Base-by-base conservation (phyloP, 2,888 invertebrate genomes). In the Drosophila kambysellisi region DNA sequence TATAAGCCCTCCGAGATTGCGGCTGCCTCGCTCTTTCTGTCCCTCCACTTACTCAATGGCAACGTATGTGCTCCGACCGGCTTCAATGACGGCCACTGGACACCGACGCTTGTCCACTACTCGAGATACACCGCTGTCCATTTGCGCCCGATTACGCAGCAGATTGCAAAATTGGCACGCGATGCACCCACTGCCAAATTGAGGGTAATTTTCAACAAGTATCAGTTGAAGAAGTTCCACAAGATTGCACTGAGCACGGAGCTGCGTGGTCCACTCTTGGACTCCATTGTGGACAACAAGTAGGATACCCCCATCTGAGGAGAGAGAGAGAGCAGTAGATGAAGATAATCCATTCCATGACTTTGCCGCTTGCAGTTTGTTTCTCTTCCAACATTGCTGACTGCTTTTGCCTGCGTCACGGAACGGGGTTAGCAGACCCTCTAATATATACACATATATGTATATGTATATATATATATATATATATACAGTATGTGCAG, bases 1-100 rank as follows among this genome's bases (percentile, higher is more conserved):
- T 95, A 96, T 88, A 94, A 95, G 69, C 98, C 99, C 0, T 99
- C 99, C 0, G 94, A 97, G 82, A 88, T 93, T 79, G 93, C 91
- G 30, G 93, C 93, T 20, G 90, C 92, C 12, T 92, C 93, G 8
- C 77, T 92, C 9, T 92, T 91, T 48, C 82, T 93, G 2, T 86
- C 93, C 15, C 79, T 93, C 56, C 91, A 91, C 68, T 77, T 93
- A 53, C 75, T 92, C 7, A 92, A 92, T 61, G 89, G 87, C 37
- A 89, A 91, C 17, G 81, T 92, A 37, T 72, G 75, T 15, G 67
- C 63, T 1, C 65, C 77, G 32, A 82, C 75, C 25, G 25, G 25
- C 25, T 25, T 25, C 25, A 25, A 25, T 25, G 25, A 25, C 3
- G 25, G 25, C 2, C 25, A 25, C 25, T 25, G 25, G 25, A 25